Evolutionary conservation across 2,113 vertebrate genomes (phyloP).

Genomic region (Colinus virginianus): DNA sequence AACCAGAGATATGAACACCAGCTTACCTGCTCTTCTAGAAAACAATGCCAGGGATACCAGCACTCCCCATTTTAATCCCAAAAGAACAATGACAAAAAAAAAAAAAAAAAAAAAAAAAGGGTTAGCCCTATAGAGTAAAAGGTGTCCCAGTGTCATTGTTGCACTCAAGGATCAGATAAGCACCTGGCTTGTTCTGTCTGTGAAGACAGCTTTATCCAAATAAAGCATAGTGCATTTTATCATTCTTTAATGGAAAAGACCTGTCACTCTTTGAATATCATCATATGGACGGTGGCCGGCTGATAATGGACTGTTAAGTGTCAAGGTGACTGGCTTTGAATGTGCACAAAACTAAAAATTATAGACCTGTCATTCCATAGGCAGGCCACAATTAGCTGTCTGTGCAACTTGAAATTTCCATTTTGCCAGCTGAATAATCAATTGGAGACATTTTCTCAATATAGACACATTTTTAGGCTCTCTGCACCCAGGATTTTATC

Average conservation of each 20-base stretch:
- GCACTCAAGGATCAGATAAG: slow-evolving; percentile 55
- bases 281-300: slow-evolving; percentile 81
- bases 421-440: slow-evolving; percentile 85
- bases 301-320: slow-evolving; percentile 86
- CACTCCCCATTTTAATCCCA: slow-evolving; percentile 33
- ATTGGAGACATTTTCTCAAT: slow-evolving; percentile 74
- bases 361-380: slow-evolving; percentile 84
- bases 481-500: slow-evolving; percentile 50
- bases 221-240: slow-evolving; percentile 79
- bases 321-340: slow-evolving; percentile 88
- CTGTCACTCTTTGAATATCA: slow-evolving; percentile 82
- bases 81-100: neutral
- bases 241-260: slow-evolving; percentile 80
- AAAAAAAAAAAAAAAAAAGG: neutral
- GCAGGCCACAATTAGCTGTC: slow-evolving; percentile 85
- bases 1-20: neutral
- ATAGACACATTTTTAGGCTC: slow-evolving; percentile 69
- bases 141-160: slow-evolving; percentile 48
- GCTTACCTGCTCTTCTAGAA: neutral
- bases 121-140: slow-evolving; percentile 50
- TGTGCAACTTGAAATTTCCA: slow-evolving; percentile 84
- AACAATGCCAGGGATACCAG: slow-evolving; percentile 7
- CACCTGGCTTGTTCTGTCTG: slow-evolving; percentile 69
- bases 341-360: slow-evolving; percentile 87
- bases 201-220: slow-evolving; percentile 80